Base-by-base conservation (phyloP, 2,888 invertebrate species). In the Tupiocoris notatus region DNA sequence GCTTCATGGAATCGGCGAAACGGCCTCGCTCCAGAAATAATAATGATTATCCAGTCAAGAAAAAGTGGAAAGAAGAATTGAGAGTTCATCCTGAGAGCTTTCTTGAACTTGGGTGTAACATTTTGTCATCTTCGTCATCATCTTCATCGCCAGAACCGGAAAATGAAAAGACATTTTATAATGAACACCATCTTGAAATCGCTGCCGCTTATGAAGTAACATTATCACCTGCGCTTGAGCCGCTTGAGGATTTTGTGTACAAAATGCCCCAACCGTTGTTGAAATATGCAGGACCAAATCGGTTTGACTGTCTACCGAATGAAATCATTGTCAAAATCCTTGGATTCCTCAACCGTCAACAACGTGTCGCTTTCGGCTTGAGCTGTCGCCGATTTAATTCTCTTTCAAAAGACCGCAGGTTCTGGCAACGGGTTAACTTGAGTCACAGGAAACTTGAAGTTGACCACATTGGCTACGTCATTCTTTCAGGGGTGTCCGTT, bases 401-500 rank as follows among this genome's bases (percentile, higher is more conserved):
- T 79, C 87, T 96, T 78, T 89, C 91, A 1, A 89, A 90, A 71
- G 95, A 96, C 83, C 95, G 95, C 82, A 90, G 91, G 0, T 84
- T 96, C 0, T 96, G 96, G 96, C 89, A 90, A 59, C 87, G 94
- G 18, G 84, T 96, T 79, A 95, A 96, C 83, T 85, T 95, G 18
- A 91, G 92, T 7, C 88, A 89, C 78, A 89, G 89, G 80, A 88
- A 89, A 0, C 82, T 96, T 7, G 85, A 87, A 17, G 86, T 88
- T 12, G 91, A 91, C 61, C 90, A 91, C 0, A 82, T 96, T 7
- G 92, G 92, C 0, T 87, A 89, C 79, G 88, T 96, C 77, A 82
- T 95, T n/a, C 87, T 88, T 16, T 87, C 93, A 79, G 94, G 95
- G 81, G 91, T 94, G 0, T 85, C 90, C 66, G 89, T 93, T 71